These are phyloP conservation scores for Zeuzera pyrina DNA, from an alignment of 2,888 invertebrate genomes.

Conservation along the genomic window DNA sequence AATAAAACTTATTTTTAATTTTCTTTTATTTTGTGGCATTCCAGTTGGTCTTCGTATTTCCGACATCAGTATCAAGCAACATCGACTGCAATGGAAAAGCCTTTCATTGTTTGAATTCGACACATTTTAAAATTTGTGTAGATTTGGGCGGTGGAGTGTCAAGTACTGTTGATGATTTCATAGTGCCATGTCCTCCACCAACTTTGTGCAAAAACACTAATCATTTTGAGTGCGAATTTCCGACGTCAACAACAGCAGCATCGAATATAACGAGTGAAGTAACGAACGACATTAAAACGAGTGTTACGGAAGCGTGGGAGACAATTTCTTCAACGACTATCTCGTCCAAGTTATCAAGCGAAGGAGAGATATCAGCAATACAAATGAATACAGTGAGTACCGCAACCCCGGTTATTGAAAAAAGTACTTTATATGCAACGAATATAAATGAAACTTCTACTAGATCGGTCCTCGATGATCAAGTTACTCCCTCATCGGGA, in stretches of 20 bases:
- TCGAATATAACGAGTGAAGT: slow-evolving; percentile 16
- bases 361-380: too few species aligned
- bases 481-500: too few species aligned
- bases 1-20: background rate
- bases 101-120: slow-evolving; percentile 58
- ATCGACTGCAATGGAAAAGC: slow-evolving; percentile 59
- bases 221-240: slow-evolving; percentile 53
- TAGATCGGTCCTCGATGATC: too few species aligned
- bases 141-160: slow-evolving; percentile 54
- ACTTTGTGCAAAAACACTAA: slow-evolving; percentile 44
- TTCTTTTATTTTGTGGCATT: slow-evolving; percentile 18
- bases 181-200: slow-evolving; percentile 46
- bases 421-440: too few species aligned
- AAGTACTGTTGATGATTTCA: slow-evolving; percentile 46
- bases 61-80: slow-evolving; percentile 30
- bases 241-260: slow-evolving; percentile 19
- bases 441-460: too few species aligned
- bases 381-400: too few species aligned
- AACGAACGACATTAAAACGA: slow-evolving; percentile 14
- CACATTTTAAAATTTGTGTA: slow-evolving; percentile 66
- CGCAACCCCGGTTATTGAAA: too few species aligned
- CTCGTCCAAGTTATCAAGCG: too few species aligned
- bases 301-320: too few species aligned
- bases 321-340: too few species aligned
- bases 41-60: slow-evolving; percentile 35